These are phyloP conservation scores for Anas platyrhynchos DNA, from an alignment of 2,113 vertebrate species.

Conservation along the genomic window DNA sequence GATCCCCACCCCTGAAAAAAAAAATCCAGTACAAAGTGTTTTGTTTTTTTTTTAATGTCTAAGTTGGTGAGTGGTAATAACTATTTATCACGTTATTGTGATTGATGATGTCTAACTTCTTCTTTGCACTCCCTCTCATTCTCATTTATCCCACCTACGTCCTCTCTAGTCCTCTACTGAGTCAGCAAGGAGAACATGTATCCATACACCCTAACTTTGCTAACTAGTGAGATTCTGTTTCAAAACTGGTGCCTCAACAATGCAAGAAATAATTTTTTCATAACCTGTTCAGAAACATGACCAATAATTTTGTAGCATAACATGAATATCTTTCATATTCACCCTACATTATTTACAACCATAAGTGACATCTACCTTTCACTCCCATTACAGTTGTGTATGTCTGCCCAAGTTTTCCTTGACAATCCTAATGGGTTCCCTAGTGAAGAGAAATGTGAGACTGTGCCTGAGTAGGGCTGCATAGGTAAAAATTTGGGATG, in stretches of 20 bases:
- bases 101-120: not conserved
- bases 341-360: not conserved
- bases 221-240: not conserved
- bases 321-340: not conserved
- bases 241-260: not conserved
- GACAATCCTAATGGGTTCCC: not conserved
- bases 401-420: not conserved
- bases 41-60: not conserved
- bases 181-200: not conserved
- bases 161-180: not conserved
- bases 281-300: not conserved
- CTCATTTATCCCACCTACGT: not conserved
- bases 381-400: not conserved
- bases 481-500: not conserved
- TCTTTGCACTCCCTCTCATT: not conserved
- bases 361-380: not conserved
- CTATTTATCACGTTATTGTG: not conserved
- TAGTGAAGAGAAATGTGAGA: no score
- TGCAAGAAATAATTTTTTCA: not conserved
- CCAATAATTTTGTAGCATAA: not conserved
- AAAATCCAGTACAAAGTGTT: no score
- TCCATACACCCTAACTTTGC: not conserved
- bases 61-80: not conserved
- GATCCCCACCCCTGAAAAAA: not conserved
- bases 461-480: not conserved